Base-by-base conservation (phyloP, 1,140 invertebrate genomes). In the Helicoverpa zea region DNA sequence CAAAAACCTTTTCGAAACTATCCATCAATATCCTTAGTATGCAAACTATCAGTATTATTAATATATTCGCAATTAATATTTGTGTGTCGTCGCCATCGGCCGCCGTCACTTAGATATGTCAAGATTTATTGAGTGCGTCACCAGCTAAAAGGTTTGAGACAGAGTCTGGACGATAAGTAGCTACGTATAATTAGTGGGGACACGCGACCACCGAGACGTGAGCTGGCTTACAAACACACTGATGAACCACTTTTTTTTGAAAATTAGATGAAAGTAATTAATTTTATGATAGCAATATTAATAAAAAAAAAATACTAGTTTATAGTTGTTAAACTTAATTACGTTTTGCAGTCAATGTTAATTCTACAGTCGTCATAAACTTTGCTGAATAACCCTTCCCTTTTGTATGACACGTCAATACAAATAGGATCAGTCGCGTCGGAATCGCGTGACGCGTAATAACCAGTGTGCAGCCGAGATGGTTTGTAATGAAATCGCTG, bases 131-230 rank as follows among this genome's bases (percentile, higher is more conserved):
- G 82, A 66, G 49, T 66, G 61, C 81, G 86, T 85, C 84, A 79
- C 81, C 84, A 87, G 87, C 91, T 93, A 93, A 93, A 92, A 93
- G 92, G 88, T 86, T 89, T 79, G 83, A 83, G 84, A 83, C 85
- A 83, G 86, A 85, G 84, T 81, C 81, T 83, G 83, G 82, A 83
- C 88, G 90, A 93, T 92, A 92, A 92, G 88, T 88, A 81, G 83
- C 82, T 81, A 83, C 84, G 77, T 86, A 86, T 90, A 93, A 92
- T 92, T 91, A 92, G 89, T 80, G 80, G 77, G 76, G 81, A 85
- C 91, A 91, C 89, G 91, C 88, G 91, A 91, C 91, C 89, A 91
- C 90, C 89, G 89, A 86, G 56, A 61, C 73, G 58, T 49, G 73
- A n/a, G 14, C 58, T 43, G 58, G 14, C 16, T 51, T 30, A 75